Base-by-base conservation (phyloP, 2,888 invertebrate genomes). In the Agriotes lineatus region DNA sequence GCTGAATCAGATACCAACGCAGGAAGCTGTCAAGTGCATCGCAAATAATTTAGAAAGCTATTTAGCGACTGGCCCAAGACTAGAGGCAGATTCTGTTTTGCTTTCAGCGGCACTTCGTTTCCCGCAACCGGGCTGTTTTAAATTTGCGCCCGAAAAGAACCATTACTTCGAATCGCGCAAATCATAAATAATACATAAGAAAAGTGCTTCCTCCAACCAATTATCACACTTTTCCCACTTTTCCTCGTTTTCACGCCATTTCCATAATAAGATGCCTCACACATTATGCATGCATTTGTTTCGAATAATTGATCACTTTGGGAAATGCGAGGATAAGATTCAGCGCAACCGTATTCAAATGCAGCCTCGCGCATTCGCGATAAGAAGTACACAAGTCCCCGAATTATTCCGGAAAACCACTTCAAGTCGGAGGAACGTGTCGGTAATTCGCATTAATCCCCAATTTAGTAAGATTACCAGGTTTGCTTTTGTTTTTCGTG, bases 241-340 rank as follows among this genome's bases (percentile, higher is more conserved):
- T 69, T 69, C 39, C 64, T 69, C 69, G 60, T 64, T 67, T 69
- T 65, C 69, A 60, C 69, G 69, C 69, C 56, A 69, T 69, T 69
- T 69, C 69, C 69, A 69, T 69, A 69, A 69, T 69, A 65, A 65
- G 69, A 69, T 60, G 69, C 69, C 60, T 69, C 69, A 69, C 64
- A 61, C 65, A 69, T 69, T 69, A 69, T 69, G 69, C 69, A 69
- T 69, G 65, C 69, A 69, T 69, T 69, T 69, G 69, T 69, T 69
- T 69, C 64, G 69, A 69, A 69, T 69, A 69, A 69, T 69, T 69
- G 69, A 69, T 69, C 69, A 57, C 65, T 65, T 69, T 60, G 69
- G 60, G 60, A 69, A 65, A 64, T 54, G 52, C 63, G 52, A 35
- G 50, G 39, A 48, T 54, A 62, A 54, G 54, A 68, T 59, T 59